Evolutionary conservation across 2,113 vertebrate genomes (phyloP).

Genomic region (Pterophyllum scalare): DNA sequence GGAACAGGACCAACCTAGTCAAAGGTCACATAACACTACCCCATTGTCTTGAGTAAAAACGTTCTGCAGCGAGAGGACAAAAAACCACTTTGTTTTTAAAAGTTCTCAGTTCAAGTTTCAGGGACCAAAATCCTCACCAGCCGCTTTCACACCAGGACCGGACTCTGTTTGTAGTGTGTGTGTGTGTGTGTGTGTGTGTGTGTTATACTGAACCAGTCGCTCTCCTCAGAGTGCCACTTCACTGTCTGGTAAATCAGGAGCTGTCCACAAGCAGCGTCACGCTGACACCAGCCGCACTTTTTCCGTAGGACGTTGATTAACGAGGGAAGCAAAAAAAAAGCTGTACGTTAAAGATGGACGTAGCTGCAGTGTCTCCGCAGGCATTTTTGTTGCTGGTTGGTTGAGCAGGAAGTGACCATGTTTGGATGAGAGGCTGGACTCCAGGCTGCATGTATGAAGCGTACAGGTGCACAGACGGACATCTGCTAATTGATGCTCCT

Average conservation of each 20-base stretch:
- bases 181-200: not conserved
- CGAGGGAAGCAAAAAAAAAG: not conserved
- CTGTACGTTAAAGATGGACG: not conserved
- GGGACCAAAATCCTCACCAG: constrained; percentile 68
- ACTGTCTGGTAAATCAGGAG: constrained; percentile 24
- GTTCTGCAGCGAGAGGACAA: not conserved
- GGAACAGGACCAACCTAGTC: too few species aligned
- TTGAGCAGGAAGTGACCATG: not conserved
- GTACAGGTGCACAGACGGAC: not conserved
- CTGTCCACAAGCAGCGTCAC: constrained; percentile 12
- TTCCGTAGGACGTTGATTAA: not conserved
- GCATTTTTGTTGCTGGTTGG: not conserved
- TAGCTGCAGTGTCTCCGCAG: too few species aligned
- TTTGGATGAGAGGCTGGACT: rapidly evolving
- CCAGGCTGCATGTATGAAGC: not conserved
- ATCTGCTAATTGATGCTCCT: not conserved
- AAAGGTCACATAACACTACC: too few species aligned
- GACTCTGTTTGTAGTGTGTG: not conserved
- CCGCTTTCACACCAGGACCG: not conserved
- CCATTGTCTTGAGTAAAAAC: not conserved
- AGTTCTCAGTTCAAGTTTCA: constrained; percentile 42
- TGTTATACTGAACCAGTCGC: not conserved
- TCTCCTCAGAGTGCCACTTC: constrained; percentile 7
- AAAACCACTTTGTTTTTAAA: not conserved
- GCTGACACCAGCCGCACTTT: not conserved